Percentiles rank a stretch among this genome's conserved stretches.
Evolutionary conservation across 2,888 invertebrate genomes (phyloP).

Genomic region (Lochmaea capreae): DNA sequence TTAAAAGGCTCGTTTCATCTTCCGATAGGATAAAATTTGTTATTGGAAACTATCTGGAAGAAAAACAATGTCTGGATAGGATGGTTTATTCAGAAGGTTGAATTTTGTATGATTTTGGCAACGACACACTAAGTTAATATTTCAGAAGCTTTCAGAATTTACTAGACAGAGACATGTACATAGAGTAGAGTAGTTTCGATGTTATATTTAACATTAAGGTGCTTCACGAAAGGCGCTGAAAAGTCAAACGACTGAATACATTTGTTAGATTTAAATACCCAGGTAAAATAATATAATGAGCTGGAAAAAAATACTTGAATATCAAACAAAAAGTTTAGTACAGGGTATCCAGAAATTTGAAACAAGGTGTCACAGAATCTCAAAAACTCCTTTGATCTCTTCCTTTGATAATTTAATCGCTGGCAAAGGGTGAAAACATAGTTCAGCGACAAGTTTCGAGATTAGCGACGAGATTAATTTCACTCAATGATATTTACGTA

Average conservation of each 20-base stretch:
- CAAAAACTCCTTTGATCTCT: too few species aligned
- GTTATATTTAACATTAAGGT: neutral
- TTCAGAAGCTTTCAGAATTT: constrained; percentile 15
- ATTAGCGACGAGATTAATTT: too few species aligned
- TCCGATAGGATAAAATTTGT: constrained; percentile 6
- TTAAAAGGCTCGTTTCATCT: constrained; percentile 1
- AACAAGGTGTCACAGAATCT: too few species aligned
- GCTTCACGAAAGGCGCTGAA: neutral
- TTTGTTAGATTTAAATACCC: neutral
- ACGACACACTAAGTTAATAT: neutral
- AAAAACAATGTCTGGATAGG: constrained; percentile 5
- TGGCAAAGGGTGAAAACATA: too few species aligned
- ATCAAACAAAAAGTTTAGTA: too few species aligned
- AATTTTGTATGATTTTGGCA: constrained; percentile 20
- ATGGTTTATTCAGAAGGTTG: constrained; percentile 16
- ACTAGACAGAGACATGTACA: neutral
- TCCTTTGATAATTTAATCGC: too few species aligned
- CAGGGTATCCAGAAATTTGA: too few species aligned
- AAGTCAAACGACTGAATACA: neutral
- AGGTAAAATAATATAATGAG: too few species aligned
- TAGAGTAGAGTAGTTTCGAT: neutral
- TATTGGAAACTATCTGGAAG: constrained; percentile 2
- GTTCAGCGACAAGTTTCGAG: too few species aligned
- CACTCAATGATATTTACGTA: too few species aligned
- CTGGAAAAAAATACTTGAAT: too few species aligned